These are phyloP conservation scores for Nyctereutes procyonoides DNA, from an alignment of 2,113 vertebrate species.

Conservation along the genomic window DNA sequence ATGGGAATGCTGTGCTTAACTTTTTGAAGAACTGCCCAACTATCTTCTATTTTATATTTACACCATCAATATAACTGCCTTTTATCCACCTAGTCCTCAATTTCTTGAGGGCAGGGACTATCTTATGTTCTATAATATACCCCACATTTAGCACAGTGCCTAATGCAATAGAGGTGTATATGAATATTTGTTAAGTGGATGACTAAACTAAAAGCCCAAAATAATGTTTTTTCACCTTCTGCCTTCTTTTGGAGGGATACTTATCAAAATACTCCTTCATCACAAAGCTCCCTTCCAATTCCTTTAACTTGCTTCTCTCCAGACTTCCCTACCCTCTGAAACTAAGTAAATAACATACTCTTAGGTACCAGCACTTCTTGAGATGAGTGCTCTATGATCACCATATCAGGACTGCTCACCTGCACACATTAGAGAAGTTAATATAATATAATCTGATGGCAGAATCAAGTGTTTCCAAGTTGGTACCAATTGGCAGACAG, in stretches of 20 bases:
- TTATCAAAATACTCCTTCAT: neutral
- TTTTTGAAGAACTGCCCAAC: slow-evolving; percentile 42
- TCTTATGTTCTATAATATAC: neutral
- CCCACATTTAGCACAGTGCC: neutral
- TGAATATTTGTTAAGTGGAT: neutral
- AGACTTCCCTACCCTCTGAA: neutral
- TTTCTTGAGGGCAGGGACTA: neutral
- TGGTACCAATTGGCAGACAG: neutral
- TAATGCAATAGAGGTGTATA: neutral
- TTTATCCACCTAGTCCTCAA: neutral
- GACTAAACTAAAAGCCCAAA: neutral
- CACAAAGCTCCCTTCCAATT: neutral
- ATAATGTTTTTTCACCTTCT: neutral
- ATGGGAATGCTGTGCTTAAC: neutral
- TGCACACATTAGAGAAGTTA: neutral
- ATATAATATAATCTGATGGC: neutral
- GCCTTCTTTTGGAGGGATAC: neutral
- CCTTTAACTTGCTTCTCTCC: slow-evolving; percentile 6
- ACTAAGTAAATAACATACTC: neutral
- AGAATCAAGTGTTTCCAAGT: slow-evolving; percentile 17
- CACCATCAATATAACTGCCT: neutral
- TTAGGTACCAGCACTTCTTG: neutral
- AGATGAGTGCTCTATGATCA: neutral
- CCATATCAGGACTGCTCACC: neutral
- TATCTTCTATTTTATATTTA: neutral